phyloP scores from a whole-genome alignment of 2,888 invertebrate species.

The Oscheius sp. region DNA sequence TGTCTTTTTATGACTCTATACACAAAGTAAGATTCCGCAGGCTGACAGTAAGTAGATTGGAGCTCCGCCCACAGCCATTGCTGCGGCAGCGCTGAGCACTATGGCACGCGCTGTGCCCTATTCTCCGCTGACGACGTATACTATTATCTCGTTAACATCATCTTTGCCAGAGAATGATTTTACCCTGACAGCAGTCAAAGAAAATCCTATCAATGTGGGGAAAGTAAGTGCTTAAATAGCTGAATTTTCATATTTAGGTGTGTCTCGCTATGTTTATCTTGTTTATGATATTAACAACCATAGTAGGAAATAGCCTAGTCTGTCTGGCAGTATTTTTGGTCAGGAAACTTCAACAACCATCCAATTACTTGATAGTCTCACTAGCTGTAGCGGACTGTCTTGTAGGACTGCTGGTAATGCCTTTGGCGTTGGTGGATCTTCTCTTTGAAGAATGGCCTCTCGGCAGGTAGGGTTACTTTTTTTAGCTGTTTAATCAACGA shows the following conservation, averaged over 20 bases:
- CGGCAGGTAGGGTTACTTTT: constrained; percentile 38
- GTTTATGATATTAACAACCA: constrained; percentile 72
- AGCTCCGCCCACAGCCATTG: constrained; percentile 30
- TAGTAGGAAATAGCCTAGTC: constrained; percentile 74
- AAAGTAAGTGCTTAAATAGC: constrained; percentile 7
- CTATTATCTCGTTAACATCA: constrained; percentile 44
- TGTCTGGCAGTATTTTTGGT: constrained; percentile 75
- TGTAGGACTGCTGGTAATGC: constrained; percentile 75
- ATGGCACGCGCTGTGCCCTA: constrained; percentile 49
- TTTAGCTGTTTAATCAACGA: constrained; percentile 8
- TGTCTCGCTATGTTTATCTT: constrained; percentile 70
- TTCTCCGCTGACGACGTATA: constrained; percentile 46
- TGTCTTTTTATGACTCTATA: not conserved
- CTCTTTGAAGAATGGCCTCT: constrained; percentile 52
- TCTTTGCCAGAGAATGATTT: constrained; percentile 25
- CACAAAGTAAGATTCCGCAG: not conserved
- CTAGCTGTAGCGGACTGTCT: constrained; percentile 75
- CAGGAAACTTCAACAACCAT: constrained; percentile 71
- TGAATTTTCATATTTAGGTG: constrained; percentile 1
- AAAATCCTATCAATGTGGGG: constrained; percentile 4
- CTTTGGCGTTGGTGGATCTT: constrained; percentile 72
- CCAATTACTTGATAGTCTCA: constrained; percentile 72
- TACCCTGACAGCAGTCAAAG: not conserved
- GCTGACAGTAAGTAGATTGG: constrained; percentile 18
- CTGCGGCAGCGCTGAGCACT: constrained; percentile 36